Evolutionary conservation across 2,113 vertebrate species (phyloP).

Genomic region (Danionella cerebrum): DNA sequence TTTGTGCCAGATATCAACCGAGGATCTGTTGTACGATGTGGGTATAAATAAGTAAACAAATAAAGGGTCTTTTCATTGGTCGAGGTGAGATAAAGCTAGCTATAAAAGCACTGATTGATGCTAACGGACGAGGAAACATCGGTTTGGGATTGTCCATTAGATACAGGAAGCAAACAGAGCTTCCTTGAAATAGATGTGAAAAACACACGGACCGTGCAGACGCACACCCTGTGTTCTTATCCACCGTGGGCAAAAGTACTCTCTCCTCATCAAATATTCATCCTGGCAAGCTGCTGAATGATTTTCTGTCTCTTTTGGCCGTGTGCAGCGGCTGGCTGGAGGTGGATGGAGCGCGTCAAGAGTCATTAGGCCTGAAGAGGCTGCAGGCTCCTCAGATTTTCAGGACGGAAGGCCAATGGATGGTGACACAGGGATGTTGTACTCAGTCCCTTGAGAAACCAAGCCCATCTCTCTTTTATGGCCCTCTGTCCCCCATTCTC

Average conservation of each 20-base stretch:
- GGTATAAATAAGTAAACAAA: too few relatives aligned
- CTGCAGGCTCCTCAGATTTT: slow-evolving; percentile 15
- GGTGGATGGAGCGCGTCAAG: slow-evolving; percentile 83
- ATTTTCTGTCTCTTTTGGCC: slow-evolving; percentile 98
- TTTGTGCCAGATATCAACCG: neutral
- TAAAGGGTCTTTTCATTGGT: neutral
- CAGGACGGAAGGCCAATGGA: slow-evolving; percentile 56
- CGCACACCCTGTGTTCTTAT: slow-evolving; percentile 77
- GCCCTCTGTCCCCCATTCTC: neutral
- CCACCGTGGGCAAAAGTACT: slow-evolving; percentile 85
- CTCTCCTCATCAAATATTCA: slow-evolving; percentile 97
- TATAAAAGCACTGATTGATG: neutral
- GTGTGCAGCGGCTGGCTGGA: slow-evolving; percentile 76
- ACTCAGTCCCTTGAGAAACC: slow-evolving; percentile 32
- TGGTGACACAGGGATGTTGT: slow-evolving; percentile 51
- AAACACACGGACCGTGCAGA: neutral
- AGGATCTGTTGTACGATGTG: too few relatives aligned
- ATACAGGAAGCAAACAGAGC: neutral
- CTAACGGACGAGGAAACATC: neutral
- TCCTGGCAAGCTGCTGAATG: slow-evolving; percentile 93
- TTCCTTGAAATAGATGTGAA: neutral
- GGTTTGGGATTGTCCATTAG: neutral
- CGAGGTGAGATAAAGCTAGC: neutral
- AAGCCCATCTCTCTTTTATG: neutral
- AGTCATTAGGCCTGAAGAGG: slow-evolving; percentile 82